Evolutionary conservation across 2,888 invertebrate species (phyloP), one percentile per base, ranked within the genome.

Genomic region (Liodrosophila aerea): DNA sequence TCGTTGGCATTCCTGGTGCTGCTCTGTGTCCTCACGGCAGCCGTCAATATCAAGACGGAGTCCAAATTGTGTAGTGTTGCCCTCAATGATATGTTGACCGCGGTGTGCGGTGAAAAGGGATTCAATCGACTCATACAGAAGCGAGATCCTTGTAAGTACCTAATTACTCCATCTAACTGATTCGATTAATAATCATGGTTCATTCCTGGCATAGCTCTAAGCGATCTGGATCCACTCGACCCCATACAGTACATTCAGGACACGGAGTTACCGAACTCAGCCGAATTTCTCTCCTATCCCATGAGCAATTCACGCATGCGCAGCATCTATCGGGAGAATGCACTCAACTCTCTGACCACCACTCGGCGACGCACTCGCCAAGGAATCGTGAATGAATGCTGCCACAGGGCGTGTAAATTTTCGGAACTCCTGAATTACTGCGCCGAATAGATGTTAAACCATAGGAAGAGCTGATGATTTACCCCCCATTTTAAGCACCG

Each of bases 211-310:
- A 1, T 40, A 73, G 70, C 58, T 5, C 30, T 13, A 0, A 9
- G 47, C 43, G 68, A 68, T 5, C 12, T 67, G 37, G 68, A 69
- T 27, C 57, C 70, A 5, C 64, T 80, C n/a, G 81, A 80, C 62
- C 84, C 84, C 46, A 41, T 80, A 22, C 76, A 80, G 40, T 80
- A 43, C 29, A 70, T 65, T 16, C 64, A 80, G 30, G 70, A 76
- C n/a, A 80, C 63, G 40, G 78, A 78, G 33, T 12, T 52, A 1
- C 27, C 66, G 1, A 41, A 9, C 11, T 45, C 66, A 7, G 50
- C 43, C 3, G 75, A 75, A 0, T 9, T 74, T 4, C 16, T 62
- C 5, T 1, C 52, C 2, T 73, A 62, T 54, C 76, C 50, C 4
- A 11, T 62, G 3, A 11, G 8, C 44, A 49, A 39, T 9, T 46